Percentiles rank a stretch among this genome's conserved stretches.
Evolutionary conservation across 1,140 invertebrate species (phyloP).

Genomic region (Drosophila burlai): DNA sequence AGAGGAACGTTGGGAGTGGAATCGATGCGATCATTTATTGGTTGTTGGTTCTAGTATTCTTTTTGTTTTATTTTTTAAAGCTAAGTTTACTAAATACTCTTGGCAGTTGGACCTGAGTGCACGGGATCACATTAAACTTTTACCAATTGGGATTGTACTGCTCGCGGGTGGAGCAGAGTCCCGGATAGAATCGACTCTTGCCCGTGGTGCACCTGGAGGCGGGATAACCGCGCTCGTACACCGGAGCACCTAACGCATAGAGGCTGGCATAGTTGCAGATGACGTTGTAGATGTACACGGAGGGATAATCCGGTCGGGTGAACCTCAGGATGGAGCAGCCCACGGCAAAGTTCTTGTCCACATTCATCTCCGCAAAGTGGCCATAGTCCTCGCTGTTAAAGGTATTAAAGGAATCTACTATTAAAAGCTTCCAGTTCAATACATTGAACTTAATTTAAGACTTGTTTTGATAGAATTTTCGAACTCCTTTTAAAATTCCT

Average conservation of each 20-base stretch:
- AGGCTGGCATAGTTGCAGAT: slow-evolving; percentile 82
- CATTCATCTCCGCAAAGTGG: slow-evolving; percentile 81
- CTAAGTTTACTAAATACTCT: slow-evolving; percentile 51
- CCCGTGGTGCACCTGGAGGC: slow-evolving; percentile 68
- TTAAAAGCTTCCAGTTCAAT: too few relatives aligned
- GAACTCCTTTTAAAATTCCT: too few relatives aligned
- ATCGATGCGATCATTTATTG: slow-evolving; percentile 59
- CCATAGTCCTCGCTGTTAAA: slow-evolving; percentile 76
- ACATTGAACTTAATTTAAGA: too few relatives aligned
- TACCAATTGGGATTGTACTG: slow-evolving; percentile 76
- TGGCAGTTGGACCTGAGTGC: slow-evolving; percentile 60
- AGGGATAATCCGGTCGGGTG: slow-evolving; percentile 74
- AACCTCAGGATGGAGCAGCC: slow-evolving; percentile 79
- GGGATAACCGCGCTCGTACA: slow-evolving; percentile 66
- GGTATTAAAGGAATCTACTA: too few relatives aligned
- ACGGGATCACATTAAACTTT: slow-evolving; percentile 31
- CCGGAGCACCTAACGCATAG: slow-evolving; percentile 69
- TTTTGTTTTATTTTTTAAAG: slow-evolving; percentile 13
- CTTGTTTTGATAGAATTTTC: too few relatives aligned
- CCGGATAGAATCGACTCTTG: slow-evolving; percentile 78
- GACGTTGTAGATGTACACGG: slow-evolving; percentile 77
- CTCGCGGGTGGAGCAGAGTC: slow-evolving; percentile 73
- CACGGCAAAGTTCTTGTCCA: slow-evolving; percentile 73
- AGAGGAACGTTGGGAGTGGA: neutral
- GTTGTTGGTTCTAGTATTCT: slow-evolving; percentile 16